Percentiles rank a stretch among this genome's conserved stretches.
These are phyloP conservation scores for Lapara coniferarum DNA, from an alignment of 2,888 invertebrate genomes.

Conservation along the genomic window DNA sequence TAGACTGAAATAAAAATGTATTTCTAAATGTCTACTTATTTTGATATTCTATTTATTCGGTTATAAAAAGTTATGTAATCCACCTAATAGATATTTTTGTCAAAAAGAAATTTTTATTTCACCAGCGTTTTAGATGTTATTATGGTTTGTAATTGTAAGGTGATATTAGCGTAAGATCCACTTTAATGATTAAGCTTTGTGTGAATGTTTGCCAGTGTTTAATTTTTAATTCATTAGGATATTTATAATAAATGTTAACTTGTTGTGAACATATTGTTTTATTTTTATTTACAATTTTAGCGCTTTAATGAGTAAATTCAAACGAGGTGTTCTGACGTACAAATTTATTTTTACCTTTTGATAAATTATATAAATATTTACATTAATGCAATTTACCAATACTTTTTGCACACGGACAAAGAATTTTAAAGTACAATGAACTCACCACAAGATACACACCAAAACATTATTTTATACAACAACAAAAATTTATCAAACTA, in stretches of 20 bases:
- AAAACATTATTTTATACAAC: neutral
- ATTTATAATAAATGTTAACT: conserved; percentile 11
- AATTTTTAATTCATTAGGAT: neutral
- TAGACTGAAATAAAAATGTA: neutral
- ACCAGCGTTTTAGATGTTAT: too few relatives aligned
- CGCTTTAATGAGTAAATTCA: neutral
- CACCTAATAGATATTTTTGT: neutral
- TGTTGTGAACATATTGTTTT: neutral
- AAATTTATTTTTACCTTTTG: conserved; percentile 4
- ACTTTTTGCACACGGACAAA: neutral
- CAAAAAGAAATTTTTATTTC: too few relatives aligned
- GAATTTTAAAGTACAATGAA: neutral
- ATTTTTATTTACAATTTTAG: neutral
- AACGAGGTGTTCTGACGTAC: neutral
- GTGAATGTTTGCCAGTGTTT: neutral
- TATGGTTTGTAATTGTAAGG: conserved; percentile 2
- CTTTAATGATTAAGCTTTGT: neutral
- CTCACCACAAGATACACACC: neutral
- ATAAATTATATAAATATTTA: conserved; percentile 24
- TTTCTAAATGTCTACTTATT: neutral
- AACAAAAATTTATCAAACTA: conserved; percentile 12
- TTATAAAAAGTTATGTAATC: neutral
- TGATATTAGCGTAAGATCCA: neutral
- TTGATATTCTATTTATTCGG: neutral
- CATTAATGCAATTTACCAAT: neutral